A percentile compares a stretch with the other conserved stretches of the same genome.
Conservation (phyloP, 2,888 invertebrate species). For the Tubulanus polymorphus region DNA sequence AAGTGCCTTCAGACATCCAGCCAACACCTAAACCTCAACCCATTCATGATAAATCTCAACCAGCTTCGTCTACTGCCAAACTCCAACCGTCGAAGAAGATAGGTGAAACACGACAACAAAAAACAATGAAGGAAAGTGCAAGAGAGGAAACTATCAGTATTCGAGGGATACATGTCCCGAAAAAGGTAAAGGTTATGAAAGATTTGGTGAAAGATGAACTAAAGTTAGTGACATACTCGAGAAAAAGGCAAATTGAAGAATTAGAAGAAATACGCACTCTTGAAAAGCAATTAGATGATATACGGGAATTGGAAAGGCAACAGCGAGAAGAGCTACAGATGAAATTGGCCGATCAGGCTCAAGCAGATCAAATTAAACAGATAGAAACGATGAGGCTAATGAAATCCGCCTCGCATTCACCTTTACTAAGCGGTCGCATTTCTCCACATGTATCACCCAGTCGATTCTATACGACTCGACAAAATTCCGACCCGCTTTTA, state of each 20-base stretch:
- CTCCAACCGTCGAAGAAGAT: too few species aligned
- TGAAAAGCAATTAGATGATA: conserved; percentile 37
- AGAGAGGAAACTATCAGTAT: conserved; percentile 29
- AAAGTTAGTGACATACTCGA: conserved; percentile 51
- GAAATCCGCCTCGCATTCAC: conserved; percentile 7
- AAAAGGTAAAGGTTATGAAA: conserved; percentile 48
- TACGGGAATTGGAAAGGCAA: conserved; percentile 1
- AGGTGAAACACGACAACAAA: too few species aligned
- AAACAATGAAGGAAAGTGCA: too few species aligned
- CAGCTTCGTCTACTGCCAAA: too few species aligned
- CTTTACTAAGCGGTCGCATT: conserved; percentile 29
- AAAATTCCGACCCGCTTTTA: conserved; percentile 59
- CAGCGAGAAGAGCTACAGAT: conserved; percentile 21
- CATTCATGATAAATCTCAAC: too few species aligned
- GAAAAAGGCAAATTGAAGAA: conserved; percentile 53
- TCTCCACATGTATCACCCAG: conserved; percentile 48
- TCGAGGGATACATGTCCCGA: conserved; percentile 45
- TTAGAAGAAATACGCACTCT: conserved; percentile 52
- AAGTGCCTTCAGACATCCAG: too few species aligned
- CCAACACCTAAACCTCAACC: too few species aligned
- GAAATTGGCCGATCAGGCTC: conserved; percentile 6
- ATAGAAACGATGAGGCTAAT: not conserved
- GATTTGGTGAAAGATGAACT: conserved; percentile 55
- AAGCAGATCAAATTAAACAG: conserved; percentile 32
- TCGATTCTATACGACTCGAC: conserved; percentile 55